Conservation (phyloP, 2,888 invertebrate genomes). For the Carcina quercana region DNA sequence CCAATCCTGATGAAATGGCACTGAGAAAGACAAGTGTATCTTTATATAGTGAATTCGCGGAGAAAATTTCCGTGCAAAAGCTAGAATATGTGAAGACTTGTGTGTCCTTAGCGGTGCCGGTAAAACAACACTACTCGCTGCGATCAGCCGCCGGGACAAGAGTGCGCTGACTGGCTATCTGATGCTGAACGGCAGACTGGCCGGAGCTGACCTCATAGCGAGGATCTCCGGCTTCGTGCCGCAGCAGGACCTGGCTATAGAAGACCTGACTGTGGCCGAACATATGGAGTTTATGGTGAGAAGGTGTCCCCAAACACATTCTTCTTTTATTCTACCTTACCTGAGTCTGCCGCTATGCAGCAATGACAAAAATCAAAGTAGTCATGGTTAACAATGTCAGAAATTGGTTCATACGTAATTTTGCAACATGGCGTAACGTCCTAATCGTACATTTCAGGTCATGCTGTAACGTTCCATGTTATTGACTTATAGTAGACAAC, state of each 20-base stretch:
- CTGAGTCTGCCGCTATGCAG: neutral
- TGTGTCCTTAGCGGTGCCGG: slow-evolving; percentile 78
- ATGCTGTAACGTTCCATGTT: too few relatives aligned
- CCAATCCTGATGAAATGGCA: too few relatives aligned
- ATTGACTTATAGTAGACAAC: too few relatives aligned
- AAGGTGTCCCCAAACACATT: too few relatives aligned
- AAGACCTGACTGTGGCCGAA: slow-evolving; percentile 85
- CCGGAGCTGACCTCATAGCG: slow-evolving; percentile 78
- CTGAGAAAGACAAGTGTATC: too few relatives aligned
- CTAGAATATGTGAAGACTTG: too few relatives aligned
- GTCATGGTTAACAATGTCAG: neutral
- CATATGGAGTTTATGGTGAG: slow-evolving; percentile 91
- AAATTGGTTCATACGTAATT: too few relatives aligned
- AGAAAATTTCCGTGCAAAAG: too few relatives aligned
- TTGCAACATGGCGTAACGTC: too few relatives aligned
- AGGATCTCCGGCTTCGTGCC: slow-evolving; percentile 89
- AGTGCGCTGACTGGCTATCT: slow-evolving; percentile 80
- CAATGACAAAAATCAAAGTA: neutral
- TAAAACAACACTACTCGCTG: slow-evolving; percentile 83
- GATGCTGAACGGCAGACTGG: slow-evolving; percentile 79
- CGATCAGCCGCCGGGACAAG: slow-evolving; percentile 81
- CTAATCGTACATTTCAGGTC: too few relatives aligned
- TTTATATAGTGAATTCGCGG: too few relatives aligned
- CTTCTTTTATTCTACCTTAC: too few relatives aligned
- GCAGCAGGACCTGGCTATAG: slow-evolving; percentile 88